These are phyloP conservation scores for Drosophila antonietae DNA, from an alignment of 2,888 invertebrate genomes.

Conservation along the genomic window DNA sequence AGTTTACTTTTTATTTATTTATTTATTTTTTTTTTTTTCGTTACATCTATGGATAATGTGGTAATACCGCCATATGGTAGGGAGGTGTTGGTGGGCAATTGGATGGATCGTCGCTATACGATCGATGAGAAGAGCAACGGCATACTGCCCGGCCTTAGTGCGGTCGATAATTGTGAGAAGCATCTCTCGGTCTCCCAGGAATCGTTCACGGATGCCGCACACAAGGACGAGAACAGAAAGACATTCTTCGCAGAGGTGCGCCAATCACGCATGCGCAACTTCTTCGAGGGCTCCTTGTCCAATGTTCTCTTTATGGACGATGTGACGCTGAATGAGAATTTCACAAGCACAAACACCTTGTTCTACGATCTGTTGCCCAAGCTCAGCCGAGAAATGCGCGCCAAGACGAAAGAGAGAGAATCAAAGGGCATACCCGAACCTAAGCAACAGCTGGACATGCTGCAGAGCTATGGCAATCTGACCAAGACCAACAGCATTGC, in stretches of 20 bases:
- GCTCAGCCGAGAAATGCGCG: background rate
- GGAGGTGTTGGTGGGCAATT: constrained; percentile 61
- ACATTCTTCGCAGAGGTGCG: constrained; percentile 30
- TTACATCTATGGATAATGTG: constrained; percentile 13
- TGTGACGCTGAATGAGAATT: constrained; percentile 30
- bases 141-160: constrained; percentile 50
- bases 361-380: constrained; percentile 49
- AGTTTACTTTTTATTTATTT: constrained; percentile 2
- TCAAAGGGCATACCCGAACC: background rate
- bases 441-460: constrained; percentile 25
- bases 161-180: constrained; percentile 33
- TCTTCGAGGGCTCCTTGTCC: constrained; percentile 11
- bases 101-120: constrained; percentile 58
- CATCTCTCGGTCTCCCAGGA: constrained; percentile 50
- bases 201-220: constrained; percentile 25
- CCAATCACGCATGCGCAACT: constrained; percentile 37
- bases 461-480: constrained; percentile 56
- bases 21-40: background rate
- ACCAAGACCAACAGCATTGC: constrained; percentile 35
- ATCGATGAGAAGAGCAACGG: constrained; percentile 43
- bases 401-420: background rate
- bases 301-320: constrained; percentile 27
- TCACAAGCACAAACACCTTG: constrained; percentile 57
- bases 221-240: background rate
- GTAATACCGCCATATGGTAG: constrained; percentile 40